Conservation (phyloP, 1,140 invertebrate species). For the Aphis craccivora region DNA sequence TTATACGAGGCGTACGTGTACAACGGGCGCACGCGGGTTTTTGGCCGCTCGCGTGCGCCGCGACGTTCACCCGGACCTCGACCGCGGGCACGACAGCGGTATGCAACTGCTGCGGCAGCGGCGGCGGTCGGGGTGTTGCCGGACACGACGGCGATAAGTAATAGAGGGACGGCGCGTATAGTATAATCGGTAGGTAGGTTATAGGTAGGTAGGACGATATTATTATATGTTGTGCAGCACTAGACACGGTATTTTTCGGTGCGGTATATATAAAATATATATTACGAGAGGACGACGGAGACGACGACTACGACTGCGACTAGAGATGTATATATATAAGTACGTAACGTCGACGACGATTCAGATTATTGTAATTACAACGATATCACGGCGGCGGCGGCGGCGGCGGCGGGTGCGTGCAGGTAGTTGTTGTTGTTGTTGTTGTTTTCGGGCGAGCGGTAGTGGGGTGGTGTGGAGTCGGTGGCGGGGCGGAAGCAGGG, state of each 20-base stretch:
- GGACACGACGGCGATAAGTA: slow-evolving; percentile 54
- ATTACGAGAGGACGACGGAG: neutral
- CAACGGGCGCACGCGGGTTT: neutral
- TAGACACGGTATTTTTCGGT: slow-evolving; percentile 25
- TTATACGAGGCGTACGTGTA: neutral
- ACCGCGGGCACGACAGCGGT: neutral
- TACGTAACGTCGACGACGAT: neutral
- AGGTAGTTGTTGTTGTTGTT: slow-evolving; percentile 29
- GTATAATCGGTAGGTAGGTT: slow-evolving; percentile 35
- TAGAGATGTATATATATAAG: neutral
- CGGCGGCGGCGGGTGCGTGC: slow-evolving; percentile 28
- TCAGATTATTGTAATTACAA: slow-evolving; percentile 47
- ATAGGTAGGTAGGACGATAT: neutral
- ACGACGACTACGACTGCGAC: neutral
- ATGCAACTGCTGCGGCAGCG: neutral
- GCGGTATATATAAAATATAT: slow-evolving; percentile 16
- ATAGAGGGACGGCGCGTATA: slow-evolving; percentile 30
- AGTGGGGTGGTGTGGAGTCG: neutral
- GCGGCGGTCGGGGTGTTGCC: slow-evolving; percentile 40
- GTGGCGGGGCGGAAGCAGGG: neutral
- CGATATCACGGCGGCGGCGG: neutral
- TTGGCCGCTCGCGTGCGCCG: neutral
- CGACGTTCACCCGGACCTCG: slow-evolving; percentile 19
- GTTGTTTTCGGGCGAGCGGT: neutral
- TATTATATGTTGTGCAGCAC: slow-evolving; percentile 4